Base-by-base conservation (phyloP, 2,797 vertebrate genomes). In the Chrysolophus pictus region DNA sequence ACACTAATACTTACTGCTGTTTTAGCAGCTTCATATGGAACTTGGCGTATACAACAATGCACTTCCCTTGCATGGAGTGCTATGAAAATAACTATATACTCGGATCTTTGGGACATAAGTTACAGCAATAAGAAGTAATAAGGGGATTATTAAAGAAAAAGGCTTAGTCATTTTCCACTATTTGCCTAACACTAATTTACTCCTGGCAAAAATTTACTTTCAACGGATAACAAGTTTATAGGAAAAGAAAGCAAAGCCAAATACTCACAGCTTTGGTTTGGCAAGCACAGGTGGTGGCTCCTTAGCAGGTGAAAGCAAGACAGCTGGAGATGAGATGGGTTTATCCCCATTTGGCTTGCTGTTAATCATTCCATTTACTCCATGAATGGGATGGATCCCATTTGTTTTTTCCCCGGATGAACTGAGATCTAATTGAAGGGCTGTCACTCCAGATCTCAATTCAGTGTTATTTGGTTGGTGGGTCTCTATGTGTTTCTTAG, bases 251-350 rank as follows among this genome's bases (percentile, higher is more conserved):
- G 56, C 41, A 47, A 88, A 79, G 81, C 86, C 65, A 88, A 95
- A 69, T 97, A 99, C 99, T 99, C 97, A 99, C 99, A 99, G 98
- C 97, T 99, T 99, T 41, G 99, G 99, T 90, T 99, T 99, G 95
- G 98, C 98, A 58, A 99, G 98, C 90, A 99, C 97, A 3, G 99
- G 99, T 29, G 98, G 99, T 46, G 97, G 98, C 3, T 99, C 98
- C 96, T 98, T 99, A 39, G 93, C 96, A 15, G 98, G 98, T 55
- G 98, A 98, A 79, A 97, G 97, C 71, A 97, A 94, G 91, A 88
- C 87, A 73, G 95, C 83, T 84, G 96, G 64, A 94, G 94, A 70
- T 84, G 95, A 78, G 56, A 69, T 74, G 76, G 92, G 91, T 80
- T 90, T 91, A 81, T 95, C 92, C 41, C 79, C 73, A 13, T 89